Evolutionary conservation across 2,888 invertebrate genomes (phyloP), one percentile per base, ranked within the genome.

Genomic region (Tiliacea citrago): DNA sequence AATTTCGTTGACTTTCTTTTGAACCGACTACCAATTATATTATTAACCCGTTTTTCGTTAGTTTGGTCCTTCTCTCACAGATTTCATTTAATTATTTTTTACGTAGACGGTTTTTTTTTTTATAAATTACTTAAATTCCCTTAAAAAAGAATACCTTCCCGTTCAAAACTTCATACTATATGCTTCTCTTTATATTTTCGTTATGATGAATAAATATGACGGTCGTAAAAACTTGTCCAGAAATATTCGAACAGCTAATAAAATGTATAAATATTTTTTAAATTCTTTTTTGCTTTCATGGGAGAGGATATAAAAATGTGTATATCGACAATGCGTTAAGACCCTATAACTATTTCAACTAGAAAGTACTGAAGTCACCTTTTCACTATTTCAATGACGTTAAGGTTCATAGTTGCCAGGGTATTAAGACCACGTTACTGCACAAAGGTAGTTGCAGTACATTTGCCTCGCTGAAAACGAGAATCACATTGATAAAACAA

Each of bases 231-330:
- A 70, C 65, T 65, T 79, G 79, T 75, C 82, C 82, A 82, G 82
- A 82, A 83, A 83, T 83, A 82, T 83, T 82, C 82, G 71, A 68
- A 51, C 68, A 47, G 47, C 29, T 71, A 24, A 58, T 60, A 60
- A 79, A 53, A 68, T 80, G 53, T 75, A 69, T 62, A 68, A 68
- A 76, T 71, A 63, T 77, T 24, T 69, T 68, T 74, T 49, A 35
- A 45, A 49, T 39, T 57, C 49, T 16, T 61, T 51, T 39, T 49
- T 13, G n/a, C 24, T 47, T 47, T 42, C 7, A 47, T 42, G 53
- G 5, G 13, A 29, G 35, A 55, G 8, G 12, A 57, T 70, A 70
- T 57, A 68, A 74, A 29, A 63, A 73, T n/a, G 16, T 66, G 45
- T 55, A 24, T 57, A 57, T 53, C 9, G 21, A 21, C 42, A 29